Evolutionary conservation across 2,888 invertebrate species (phyloP).

Genomic region (Drosophila histrio): DNA sequence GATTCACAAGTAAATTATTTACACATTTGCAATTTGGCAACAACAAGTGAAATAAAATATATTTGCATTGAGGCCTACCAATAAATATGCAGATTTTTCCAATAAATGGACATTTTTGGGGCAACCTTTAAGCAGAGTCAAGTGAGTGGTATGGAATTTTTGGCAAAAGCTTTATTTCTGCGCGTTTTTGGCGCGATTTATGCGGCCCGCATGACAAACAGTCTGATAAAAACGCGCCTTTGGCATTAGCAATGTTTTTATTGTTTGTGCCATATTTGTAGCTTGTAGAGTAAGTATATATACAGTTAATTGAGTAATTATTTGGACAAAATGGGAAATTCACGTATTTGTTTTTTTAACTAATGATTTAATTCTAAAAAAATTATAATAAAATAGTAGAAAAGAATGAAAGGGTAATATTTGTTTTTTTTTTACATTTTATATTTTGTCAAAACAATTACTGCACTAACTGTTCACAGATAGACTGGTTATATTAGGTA

Average conservation of each 20-base stretch:
- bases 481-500: conserved; percentile 38
- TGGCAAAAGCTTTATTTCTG: conserved; percentile 29
- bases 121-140: conserved; percentile 10
- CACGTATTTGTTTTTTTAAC: no score
- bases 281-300: conserved; percentile 4
- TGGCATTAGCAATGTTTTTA: conserved; percentile 58
- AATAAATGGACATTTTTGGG: conserved; percentile 5
- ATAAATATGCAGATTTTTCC: neutral
- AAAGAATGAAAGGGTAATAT: no score
- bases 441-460: no score
- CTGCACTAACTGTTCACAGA: no score
- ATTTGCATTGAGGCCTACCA: no score
- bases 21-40: conserved; percentile 15
- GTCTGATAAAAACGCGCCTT: conserved; percentile 25
- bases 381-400: no score
- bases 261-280: conserved; percentile 35
- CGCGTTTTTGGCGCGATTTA: conserved; percentile 28
- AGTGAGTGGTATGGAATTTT: conserved; percentile 37
- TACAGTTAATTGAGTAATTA: no score
- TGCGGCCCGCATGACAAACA: conserved; percentile 47
- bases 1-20: conserved; percentile 13
- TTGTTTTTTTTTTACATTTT: no score
- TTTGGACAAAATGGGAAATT: no score
- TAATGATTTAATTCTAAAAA: no score
- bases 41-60: neutral